Percentiles rank a stretch among this genome's conserved stretches.
phyloP scores from a whole-genome alignment of 2,888 invertebrate genomes.

The Ernsta delagoae region DNA sequence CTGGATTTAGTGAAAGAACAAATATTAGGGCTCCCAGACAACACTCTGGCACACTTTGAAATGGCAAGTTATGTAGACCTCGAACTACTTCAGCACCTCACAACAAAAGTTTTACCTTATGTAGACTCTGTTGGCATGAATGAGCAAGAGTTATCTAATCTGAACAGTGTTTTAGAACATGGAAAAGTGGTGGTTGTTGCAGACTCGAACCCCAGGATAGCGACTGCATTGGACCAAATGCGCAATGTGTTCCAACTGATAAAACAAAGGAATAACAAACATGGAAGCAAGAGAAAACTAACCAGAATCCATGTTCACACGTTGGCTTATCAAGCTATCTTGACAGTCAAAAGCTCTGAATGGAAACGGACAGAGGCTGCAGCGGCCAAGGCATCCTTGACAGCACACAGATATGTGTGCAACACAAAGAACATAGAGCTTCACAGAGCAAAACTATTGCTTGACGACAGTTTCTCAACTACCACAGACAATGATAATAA shows the following conservation, averaged over 20 bases:
- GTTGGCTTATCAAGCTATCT: conserved; percentile 93
- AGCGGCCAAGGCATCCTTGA: conserved; percentile 92
- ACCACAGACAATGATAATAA: conserved; percentile 82
- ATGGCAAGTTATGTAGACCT: conserved; percentile 94
- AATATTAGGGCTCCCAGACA: conserved; percentile 84
- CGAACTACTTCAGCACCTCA: conserved; percentile 87
- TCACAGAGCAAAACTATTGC: conserved; percentile 84
- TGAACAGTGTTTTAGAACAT: conserved; percentile 88
- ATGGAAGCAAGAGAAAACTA: conserved; percentile 82
- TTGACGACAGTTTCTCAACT: conserved; percentile 93
- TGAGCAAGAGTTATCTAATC: conserved; percentile 93
- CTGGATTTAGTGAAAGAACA: conserved; percentile 87
- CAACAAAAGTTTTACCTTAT: conserved; percentile 88
- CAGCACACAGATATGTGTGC: conserved; percentile 93
- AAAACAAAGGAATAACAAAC: conserved; percentile 67
- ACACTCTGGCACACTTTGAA: conserved; percentile 91
- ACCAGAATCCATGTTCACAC: conserved; percentile 94
- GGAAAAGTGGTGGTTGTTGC: conserved; percentile 90
- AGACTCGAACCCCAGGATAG: conserved; percentile 92
- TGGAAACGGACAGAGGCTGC: conserved; percentile 93
- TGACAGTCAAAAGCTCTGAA: conserved; percentile 87
- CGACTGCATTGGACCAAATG: conserved; percentile 92
- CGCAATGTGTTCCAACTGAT: conserved; percentile 86
- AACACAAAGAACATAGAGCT: conserved; percentile 85
- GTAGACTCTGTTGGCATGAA: conserved; percentile 95